Conservation (phyloP, 2,113 vertebrate genomes). For the Xyrauchen texanus region DNA sequence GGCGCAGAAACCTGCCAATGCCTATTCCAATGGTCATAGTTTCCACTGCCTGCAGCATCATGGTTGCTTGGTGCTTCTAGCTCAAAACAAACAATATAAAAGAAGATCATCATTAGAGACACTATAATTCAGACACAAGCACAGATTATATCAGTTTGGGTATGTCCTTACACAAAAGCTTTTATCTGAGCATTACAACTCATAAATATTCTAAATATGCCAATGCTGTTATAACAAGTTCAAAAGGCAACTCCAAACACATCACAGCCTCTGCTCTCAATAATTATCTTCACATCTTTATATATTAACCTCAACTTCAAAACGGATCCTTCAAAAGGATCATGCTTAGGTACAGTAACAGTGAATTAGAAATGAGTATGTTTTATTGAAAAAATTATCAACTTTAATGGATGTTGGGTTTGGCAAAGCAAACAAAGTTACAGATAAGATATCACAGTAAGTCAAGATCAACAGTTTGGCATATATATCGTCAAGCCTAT, state of each 20-base stretch:
- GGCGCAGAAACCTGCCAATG: background rate
- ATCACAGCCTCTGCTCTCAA: constrained; percentile 4
- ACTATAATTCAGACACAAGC: constrained; percentile 21
- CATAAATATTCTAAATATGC: constrained; percentile 16
- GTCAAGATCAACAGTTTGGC: constrained; percentile 8
- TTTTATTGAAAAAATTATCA: background rate
- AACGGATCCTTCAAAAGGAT: background rate
- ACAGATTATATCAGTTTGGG: background rate
- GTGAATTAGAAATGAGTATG: background rate
- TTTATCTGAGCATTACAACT: background rate
- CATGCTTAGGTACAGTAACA: background rate
- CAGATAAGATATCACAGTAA: constrained; percentile 18
- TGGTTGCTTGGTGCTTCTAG: constrained; percentile 11
- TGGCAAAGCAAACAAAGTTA: background rate
- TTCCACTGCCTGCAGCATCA: background rate
- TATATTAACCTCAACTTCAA: constrained; percentile 5
- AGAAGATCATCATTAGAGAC: constrained; percentile 1
- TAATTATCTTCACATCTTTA: constrained; percentile 8
- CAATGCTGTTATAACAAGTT: constrained; percentile 11
- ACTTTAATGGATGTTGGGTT: background rate
- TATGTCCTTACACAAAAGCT: constrained; percentile 7
- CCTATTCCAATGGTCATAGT: background rate
- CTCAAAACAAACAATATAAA: constrained; percentile 22
- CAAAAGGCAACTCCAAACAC: background rate
- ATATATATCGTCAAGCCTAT: background rate